phyloP scores from a whole-genome alignment of 2,797 vertebrate species.

The Pangasius djambal region DNA sequence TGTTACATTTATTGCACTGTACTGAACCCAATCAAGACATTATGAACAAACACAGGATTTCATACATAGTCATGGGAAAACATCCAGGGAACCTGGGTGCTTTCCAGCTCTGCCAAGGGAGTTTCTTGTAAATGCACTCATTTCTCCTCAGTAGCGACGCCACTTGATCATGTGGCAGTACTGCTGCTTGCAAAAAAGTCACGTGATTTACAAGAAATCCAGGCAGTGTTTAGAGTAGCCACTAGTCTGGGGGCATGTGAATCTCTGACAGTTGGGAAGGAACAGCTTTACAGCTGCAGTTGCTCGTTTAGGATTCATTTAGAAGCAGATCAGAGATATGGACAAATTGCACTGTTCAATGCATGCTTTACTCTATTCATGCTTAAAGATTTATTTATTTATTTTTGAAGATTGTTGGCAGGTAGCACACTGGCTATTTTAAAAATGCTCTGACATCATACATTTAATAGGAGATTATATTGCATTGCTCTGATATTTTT shows the following conservation, averaged over 20 bases:
- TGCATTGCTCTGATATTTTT: neutral
- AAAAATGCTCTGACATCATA: neutral
- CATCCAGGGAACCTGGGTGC: constrained; percentile 49
- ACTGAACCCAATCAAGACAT: neutral
- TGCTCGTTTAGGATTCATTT: neutral
- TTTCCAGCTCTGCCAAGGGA: constrained; percentile 43
- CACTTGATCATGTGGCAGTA: constrained; percentile 43
- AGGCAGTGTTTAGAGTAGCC: constrained; percentile 20
- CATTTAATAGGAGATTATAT: neutral
- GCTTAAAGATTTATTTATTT: neutral
- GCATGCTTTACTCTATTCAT: neutral
- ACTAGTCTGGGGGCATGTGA: neutral
- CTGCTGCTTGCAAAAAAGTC: constrained; percentile 50
- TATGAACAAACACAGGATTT: neutral
- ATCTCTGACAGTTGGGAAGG: neutral
- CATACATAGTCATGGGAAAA: constrained; percentile 8
- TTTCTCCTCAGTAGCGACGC: constrained; percentile 53
- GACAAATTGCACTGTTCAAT: neutral
- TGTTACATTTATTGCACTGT: neutral
- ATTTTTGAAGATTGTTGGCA: neutral
- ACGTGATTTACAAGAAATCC: constrained; percentile 60
- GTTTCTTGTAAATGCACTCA: constrained; percentile 54
- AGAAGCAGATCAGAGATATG: neutral
- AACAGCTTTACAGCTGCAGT: neutral
- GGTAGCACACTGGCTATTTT: neutral